Base-by-base conservation (phyloP, 2,113 vertebrate species). In the Cnemophilus loriae region DNA sequence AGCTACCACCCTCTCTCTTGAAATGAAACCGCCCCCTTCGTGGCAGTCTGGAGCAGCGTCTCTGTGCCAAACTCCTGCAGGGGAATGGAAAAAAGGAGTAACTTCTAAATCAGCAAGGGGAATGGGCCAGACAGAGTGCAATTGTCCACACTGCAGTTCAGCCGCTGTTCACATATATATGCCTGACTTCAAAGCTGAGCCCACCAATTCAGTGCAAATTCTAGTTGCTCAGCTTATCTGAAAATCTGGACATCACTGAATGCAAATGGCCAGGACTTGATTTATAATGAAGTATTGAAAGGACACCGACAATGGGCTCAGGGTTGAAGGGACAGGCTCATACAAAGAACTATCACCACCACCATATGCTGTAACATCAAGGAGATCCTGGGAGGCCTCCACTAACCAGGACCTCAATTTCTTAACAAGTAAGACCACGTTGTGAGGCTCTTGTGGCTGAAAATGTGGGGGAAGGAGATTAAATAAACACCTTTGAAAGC, bases 171-270 rank as follows among this genome's bases (percentile, higher is more conserved):
- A 92, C 68, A 64, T 57, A 57, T 15, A 64, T n/a, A 20, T n/a
- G 26, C 89, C 96, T 89, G 50, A 90, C 65, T 91, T 87, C 93
- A 90, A 91, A 87, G 84, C 65, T 88, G 64, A 93, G 74, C 80
- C 85, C 92, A 78, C 39, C 37, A 92, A 90, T 90, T 75, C 89
- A 76, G 57, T 95, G 87, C 82, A 95, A 93, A 81, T 74, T 61
- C 74, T 52, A 67, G 32, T 47, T 87, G 75, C 86, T 95, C 85
- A 87, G 70, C 56, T 84, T 82, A 3, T 68, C 92, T 96, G 91
- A 96, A 96, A 95, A 96, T 95, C 93, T 83, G 95, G 96, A 95
- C 96, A 57, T 91, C 59, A 91, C 65, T 76, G 71, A 92, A 89
- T 57, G 81, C 84, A 95, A 95, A 94, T 71, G 89, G 80, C 92